Base-by-base conservation (phyloP, 1,140 invertebrate species). In the Thereuonema tuberculata region DNA sequence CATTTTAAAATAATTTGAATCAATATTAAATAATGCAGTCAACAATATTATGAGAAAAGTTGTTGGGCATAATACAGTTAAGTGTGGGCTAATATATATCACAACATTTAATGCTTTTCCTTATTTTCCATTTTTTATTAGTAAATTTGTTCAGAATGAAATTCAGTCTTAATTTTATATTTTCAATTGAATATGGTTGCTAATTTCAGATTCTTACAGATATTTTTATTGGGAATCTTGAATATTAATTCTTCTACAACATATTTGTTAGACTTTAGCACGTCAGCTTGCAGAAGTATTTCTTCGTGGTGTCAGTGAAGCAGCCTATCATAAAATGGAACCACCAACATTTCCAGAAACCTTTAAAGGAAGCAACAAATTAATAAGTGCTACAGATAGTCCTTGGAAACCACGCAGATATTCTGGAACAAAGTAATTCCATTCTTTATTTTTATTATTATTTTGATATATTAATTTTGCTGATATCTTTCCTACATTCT, bases 341-440 rank as follows among this genome's bases (percentile, higher is more conserved):
- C 70, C 64, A 24, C 12, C 20, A 29, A 50, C 54, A 55, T 60
- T 60, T 27, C 59, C 59, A 48, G 48, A 29, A 43, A 64, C 56
- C 29, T 50, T 28, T 3, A 64, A 60, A 23, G 57, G 14, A 37
- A 58, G 56, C 17, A 62, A 54, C 29, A 28, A 58, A 14, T 60
- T 56, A 37, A 43, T 46, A 0, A 61, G 63, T 1, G 37, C 20
- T 62, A 61, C 25, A 59, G 69, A 66, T 21, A 67, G 68, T 28
- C 81, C 85, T 0, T 92, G 88, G 87, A 93, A 91, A 71, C 90
- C 92, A 0, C 84, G 82, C 66, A 85, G 85, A 68, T 94, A 95
- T 68, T 76, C 81, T 15, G 84, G 85, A n/a, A 68, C 72, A 31
- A 73, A 67, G 70, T 75, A 65, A 59, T 59, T 60, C n/a, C n/a